Evolutionary conservation across 35 echinoderm and acorn worm genomes (phyloP), one percentile per base, ranked within the genome.

Genomic region (Apostichopus parvimensis): DNA sequence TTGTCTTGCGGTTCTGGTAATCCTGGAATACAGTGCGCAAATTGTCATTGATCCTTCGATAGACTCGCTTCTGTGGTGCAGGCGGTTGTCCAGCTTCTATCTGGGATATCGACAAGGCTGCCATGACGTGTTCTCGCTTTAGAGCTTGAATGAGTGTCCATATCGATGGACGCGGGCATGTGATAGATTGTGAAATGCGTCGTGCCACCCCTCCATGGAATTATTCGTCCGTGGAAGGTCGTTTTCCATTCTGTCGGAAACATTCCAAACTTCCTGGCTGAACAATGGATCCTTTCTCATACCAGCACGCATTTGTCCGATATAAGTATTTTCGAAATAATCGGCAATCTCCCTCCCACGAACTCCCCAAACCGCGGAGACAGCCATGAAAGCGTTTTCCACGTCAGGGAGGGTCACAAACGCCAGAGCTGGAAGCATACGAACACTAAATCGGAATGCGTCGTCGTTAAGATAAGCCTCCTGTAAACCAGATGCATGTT

Each of bases 201-300:
- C 77, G 56, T 90, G 88, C 88, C 88, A 90, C 23, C 88, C 88
- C 57, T 90, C 61, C 5, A 90, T 1, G 1, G 88, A 11, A 90
- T 90, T 90, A 25, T 90, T 90, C 9, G 88, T 90, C 34, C 88
- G 61, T 4, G 87, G 87, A 73, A 73, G 70, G 70, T 73, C 0
- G 70, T 73, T 73, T 20, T 73, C 70, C 70, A 73, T 73, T 73
- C 70, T 73, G 70, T 73, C 70, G 20, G 12, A 73, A 20, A 73
- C 70, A 73, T 73, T 73, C 70, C 70, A 73, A 73, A 73, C 12
- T 73, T 73, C 70, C 12, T 13, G 1, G 12, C 70, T 73, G 5
- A 73, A 73, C 70, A 73, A 73, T 73, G 70, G 70, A 15, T 73
- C 70, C 12, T 73, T 6, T 73, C 75, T 11, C 28, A 77, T 8